Evolutionary conservation across 2,113 vertebrate genomes (phyloP).

Genomic region (Thymallus thymallus): DNA sequence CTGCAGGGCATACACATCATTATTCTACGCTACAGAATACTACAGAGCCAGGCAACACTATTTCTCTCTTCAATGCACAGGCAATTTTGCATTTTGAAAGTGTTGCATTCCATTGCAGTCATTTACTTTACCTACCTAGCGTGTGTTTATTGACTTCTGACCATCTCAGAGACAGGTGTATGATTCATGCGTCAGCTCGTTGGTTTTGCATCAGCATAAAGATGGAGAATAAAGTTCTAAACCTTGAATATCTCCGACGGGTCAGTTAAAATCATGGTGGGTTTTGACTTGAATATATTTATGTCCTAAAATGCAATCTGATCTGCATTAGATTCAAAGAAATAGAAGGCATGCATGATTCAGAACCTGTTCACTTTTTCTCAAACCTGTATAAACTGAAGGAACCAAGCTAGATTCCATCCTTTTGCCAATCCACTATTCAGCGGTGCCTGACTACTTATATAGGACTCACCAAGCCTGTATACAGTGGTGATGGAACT

Average conservation of each 20-base stretch:
- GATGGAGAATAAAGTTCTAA: conserved; percentile 13
- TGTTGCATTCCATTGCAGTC: conserved; percentile 31
- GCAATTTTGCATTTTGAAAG: conserved; percentile 23
- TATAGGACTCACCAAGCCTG: too few species aligned
- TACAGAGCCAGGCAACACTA: conserved; percentile 29
- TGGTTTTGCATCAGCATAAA: conserved; percentile 31
- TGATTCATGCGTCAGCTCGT: conserved; percentile 33
- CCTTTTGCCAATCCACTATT: too few species aligned
- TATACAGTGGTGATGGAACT: too few species aligned
- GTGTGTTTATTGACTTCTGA: conserved; percentile 24
- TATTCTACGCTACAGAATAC: conserved; percentile 38
- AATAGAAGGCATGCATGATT: too few species aligned
- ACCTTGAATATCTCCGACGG: background rate
- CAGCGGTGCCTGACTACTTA: too few species aligned
- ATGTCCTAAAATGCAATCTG: too few species aligned
- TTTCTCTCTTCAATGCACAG: conserved; percentile 29
- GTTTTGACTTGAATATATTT: background rate
- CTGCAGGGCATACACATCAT: conserved; percentile 60
- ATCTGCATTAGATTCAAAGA: too few species aligned
- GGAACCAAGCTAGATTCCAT: too few species aligned
- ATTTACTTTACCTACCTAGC: background rate
- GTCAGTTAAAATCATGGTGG: background rate
- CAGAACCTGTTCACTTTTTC: too few species aligned
- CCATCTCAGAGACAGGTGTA: background rate
- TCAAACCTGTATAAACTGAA: too few species aligned